Evolutionary conservation across 1,140 invertebrate species (phyloP).

Genomic region (Pomacea maculata): DNA sequence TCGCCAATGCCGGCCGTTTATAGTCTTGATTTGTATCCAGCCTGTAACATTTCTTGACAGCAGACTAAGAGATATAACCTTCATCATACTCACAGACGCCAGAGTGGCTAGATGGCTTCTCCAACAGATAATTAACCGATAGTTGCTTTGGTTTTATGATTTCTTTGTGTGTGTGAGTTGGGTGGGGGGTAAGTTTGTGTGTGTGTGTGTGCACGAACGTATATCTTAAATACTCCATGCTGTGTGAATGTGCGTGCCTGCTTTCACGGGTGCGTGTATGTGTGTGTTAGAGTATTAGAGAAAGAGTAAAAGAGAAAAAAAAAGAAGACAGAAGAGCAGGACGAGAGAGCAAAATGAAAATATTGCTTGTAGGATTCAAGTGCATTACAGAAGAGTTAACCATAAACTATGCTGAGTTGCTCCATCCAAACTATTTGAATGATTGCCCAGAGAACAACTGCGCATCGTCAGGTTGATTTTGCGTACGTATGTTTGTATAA

Average conservation of each 20-base stretch:
- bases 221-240: too few relatives aligned
- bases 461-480: not conserved
- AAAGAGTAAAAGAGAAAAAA: not conserved
- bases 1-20: not conserved
- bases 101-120: not conserved
- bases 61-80: not conserved
- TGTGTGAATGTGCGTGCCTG: not conserved
- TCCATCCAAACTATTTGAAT: too few relatives aligned
- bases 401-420: too few relatives aligned
- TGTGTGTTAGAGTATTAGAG: not conserved
- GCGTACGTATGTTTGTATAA: not conserved
- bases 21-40: not conserved
- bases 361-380: too few relatives aligned
- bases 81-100: not conserved
- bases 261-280: not conserved
- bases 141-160: not conserved
- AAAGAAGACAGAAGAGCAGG: not conserved
- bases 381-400: too few relatives aligned
- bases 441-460: not conserved
- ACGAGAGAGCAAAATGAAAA: too few relatives aligned
- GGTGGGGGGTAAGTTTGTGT: not conserved
- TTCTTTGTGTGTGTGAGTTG: not conserved
- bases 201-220: not conserved
- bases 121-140: not conserved
- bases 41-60: not conserved